A percentile compares a stretch with the other conserved stretches of the same genome.
Conservation (phyloP, 1,140 invertebrate species). For the Steinernema feltiae region DNA sequence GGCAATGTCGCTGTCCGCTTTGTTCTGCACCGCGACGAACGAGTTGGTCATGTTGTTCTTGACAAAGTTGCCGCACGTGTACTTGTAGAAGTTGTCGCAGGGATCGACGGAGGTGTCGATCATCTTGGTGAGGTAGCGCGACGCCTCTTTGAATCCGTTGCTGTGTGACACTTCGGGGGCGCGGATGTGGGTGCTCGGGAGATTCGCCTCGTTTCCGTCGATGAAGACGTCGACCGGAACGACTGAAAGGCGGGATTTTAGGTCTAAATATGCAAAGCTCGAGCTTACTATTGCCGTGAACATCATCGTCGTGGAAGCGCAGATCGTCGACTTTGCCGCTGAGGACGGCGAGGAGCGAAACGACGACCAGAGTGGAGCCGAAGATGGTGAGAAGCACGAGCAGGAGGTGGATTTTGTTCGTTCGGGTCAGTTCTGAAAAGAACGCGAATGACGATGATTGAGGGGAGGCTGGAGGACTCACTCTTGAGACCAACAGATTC, state of each 20-base stretch:
- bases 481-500: background rate
- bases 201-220: background rate
- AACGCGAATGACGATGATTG: background rate
- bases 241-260: background rate
- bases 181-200: conserved; percentile 17
- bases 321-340: background rate
- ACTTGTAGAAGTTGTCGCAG: conserved; percentile 20
- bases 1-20: background rate
- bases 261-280: background rate
- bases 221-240: background rate
- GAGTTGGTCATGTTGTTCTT: conserved; percentile 19
- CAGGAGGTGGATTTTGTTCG: background rate
- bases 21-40: background rate
- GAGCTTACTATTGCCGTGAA: background rate
- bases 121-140: conserved; percentile 11
- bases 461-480: background rate
- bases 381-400: background rate
- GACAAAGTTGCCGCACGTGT: conserved; percentile 18
- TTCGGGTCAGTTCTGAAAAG: background rate
- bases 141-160: conserved; percentile 17
- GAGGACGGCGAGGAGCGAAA: background rate
- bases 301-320: background rate
- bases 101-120: conserved; percentile 21
- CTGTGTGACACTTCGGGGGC: conserved; percentile 1
- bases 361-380: background rate